phyloP scores from a whole-genome alignment of 2,888 invertebrate species.

The Eupithecia inturbata region DNA sequence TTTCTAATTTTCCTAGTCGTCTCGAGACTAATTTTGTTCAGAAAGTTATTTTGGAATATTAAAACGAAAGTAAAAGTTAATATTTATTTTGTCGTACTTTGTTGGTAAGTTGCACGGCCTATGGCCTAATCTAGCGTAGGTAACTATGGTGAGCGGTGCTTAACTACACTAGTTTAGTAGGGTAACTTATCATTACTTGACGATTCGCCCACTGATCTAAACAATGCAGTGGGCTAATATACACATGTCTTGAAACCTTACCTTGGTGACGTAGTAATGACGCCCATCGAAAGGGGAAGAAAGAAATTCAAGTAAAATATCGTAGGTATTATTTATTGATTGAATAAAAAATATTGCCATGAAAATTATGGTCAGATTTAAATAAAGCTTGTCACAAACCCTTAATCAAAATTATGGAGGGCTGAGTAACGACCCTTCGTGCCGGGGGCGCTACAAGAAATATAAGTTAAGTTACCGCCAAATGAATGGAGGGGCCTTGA shows the following conservation, averaged over 20 bases:
- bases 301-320: not conserved
- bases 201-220: too few species aligned
- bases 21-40: not conserved
- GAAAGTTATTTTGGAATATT: slow-evolving; percentile 21
- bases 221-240: not conserved
- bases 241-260: not conserved
- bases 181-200: not conserved
- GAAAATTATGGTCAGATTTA: slow-evolving; percentile 7
- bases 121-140: not conserved
- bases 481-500: slow-evolving; percentile 29
- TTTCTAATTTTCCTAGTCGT: slow-evolving; percentile 8
- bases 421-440: slow-evolving; percentile 19
- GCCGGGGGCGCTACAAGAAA: slow-evolving; percentile 30
- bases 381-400: slow-evolving; percentile 14
- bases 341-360: not conserved
- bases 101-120: not conserved
- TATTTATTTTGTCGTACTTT: not conserved
- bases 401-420: slow-evolving; percentile 18
- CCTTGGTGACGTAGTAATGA: not conserved
- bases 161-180: not conserved
- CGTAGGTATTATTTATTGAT: not conserved
- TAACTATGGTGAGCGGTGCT: not conserved
- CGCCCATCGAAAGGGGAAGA: not conserved
- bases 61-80: slow-evolving; percentile 23
- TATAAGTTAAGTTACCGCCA: slow-evolving; percentile 33